Percentiles rank a stretch among this genome's conserved stretches.
phyloP scores from a whole-genome alignment of 2,797 vertebrate genomes.

The Ambastaia sidthimunki region DNA sequence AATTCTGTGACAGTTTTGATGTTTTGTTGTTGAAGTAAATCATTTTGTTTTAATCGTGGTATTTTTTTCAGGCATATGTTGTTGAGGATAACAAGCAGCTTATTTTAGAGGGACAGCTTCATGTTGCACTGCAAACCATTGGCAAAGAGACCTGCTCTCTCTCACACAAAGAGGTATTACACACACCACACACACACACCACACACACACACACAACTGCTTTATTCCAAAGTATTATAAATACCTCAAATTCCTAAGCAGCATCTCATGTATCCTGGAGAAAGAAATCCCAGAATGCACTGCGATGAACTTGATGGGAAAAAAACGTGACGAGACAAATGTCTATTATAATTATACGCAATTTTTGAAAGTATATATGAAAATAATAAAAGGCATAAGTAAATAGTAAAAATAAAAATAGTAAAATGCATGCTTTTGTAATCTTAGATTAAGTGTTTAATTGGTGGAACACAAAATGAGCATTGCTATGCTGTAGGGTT shows the following conservation, averaged over 20 bases:
- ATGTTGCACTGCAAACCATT: conserved; percentile 86
- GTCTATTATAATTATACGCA: not conserved
- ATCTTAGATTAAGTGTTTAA: too few relatives aligned
- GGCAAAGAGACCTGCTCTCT: conserved; percentile 90
- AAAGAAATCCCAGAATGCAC: not conserved
- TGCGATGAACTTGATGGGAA: not conserved
- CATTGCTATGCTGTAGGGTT: too few relatives aligned
- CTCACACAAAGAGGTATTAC: conserved; percentile 87
- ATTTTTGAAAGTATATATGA: too few relatives aligned
- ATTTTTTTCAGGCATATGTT: conserved; percentile 84
- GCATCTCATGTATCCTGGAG: too few relatives aligned
- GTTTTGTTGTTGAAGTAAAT: not conserved
- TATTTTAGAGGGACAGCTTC: conserved; percentile 95
- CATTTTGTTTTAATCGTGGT: not conserved
- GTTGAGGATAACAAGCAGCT: conserved; percentile 96
- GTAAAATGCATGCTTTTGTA: too few relatives aligned
- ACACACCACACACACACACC: not conserved
- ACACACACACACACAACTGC: not conserved
- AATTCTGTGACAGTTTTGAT: not conserved
- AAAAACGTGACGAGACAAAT: not conserved
- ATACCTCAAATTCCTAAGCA: not conserved
- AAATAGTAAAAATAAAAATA: too few relatives aligned
- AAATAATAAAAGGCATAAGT: too few relatives aligned
- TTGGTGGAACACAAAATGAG: too few relatives aligned
- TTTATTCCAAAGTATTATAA: not conserved